Conservation (phyloP, 2,888 invertebrate species). For the Frankliniella intonsa region DNA sequence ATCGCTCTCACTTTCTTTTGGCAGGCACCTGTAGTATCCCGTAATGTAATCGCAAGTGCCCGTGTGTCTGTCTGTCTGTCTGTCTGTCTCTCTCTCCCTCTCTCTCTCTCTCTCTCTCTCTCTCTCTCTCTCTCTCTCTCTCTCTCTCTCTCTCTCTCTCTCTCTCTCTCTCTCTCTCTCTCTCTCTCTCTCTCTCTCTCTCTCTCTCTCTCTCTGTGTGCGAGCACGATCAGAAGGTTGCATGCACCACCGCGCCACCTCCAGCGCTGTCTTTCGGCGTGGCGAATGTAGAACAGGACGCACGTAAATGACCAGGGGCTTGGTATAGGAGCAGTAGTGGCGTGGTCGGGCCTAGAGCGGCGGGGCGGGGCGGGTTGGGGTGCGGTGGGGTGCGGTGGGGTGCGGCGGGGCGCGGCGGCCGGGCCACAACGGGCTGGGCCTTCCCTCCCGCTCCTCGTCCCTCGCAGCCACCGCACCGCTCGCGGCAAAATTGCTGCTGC, state of each 20-base stretch:
- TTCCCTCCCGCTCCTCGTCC: not conserved
- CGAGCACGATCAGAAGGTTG: no score
- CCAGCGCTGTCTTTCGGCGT: not conserved
- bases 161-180: no score
- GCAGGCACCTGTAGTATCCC: no score
- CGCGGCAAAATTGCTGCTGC: not conserved
- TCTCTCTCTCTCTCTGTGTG: no score
- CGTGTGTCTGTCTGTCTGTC: not conserved
- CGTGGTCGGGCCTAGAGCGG: not conserved
- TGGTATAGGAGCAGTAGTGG: not conserved
- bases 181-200: no score
- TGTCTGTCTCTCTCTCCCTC: not conserved
- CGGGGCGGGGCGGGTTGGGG: not conserved
- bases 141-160: no score
- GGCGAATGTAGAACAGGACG: conserved; percentile 22
- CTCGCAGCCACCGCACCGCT: not conserved
- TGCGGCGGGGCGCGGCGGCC: not conserved
- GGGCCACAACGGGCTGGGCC: not conserved
- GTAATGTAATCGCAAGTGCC: no score
- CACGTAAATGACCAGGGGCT: conserved; percentile 13
- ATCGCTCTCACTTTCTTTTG: no score
- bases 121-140: not conserved
- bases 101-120: not conserved
- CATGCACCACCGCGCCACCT: no score
- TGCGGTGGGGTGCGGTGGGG: not conserved